Evolutionary conservation across 2,797 vertebrate species (phyloP).

Genomic region (Microtus agrestis): DNA sequence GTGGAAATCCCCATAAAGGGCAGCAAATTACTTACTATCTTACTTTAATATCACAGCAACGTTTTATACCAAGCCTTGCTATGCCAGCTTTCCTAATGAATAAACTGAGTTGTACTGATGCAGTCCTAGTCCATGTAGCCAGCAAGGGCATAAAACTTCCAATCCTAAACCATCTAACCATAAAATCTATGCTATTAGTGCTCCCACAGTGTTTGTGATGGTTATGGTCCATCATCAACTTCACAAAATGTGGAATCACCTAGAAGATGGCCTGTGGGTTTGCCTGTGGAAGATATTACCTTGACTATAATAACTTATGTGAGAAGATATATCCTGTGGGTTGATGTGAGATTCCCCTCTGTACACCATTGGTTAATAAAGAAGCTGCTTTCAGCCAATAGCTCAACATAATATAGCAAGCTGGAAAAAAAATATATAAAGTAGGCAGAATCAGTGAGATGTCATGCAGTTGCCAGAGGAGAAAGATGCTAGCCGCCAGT

Average conservation of each 20-base stretch:
- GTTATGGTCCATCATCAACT: not conserved
- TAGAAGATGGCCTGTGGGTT: not conserved
- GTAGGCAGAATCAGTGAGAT: too few relatives aligned
- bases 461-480: too few relatives aligned
- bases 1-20: not conserved
- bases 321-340: not conserved
- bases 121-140: not conserved
- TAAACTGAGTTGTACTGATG: not conserved
- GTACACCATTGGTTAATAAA: too few relatives aligned
- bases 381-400: too few relatives aligned
- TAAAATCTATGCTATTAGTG: not conserved
- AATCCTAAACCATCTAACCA: not conserved
- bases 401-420: too few relatives aligned
- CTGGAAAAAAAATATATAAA: too few relatives aligned
- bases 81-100: not conserved
- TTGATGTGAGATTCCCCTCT: too few relatives aligned
- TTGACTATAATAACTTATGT: not conserved
- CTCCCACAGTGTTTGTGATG: not conserved
- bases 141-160: not conserved
- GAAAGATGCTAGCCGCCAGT: too few relatives aligned
- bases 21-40: not conserved
- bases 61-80: not conserved
- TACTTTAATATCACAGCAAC: not conserved
- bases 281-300: not conserved
- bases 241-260: not conserved